phyloP scores from a whole-genome alignment of 2,113 vertebrate genomes.

The Lamprologus lemairii region DNA sequence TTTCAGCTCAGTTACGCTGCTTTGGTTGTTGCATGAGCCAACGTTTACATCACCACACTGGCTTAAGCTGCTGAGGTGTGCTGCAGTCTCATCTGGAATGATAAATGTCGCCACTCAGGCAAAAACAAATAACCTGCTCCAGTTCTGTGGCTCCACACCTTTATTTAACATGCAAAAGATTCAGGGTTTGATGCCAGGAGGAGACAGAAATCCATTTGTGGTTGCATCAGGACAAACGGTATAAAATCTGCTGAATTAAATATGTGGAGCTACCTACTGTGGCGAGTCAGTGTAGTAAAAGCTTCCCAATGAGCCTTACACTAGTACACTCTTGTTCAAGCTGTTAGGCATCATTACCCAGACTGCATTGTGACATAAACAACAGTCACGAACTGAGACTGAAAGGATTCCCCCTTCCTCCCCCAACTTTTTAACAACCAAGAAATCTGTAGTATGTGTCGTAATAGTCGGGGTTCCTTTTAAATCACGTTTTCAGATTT shows the following conservation, averaged over 20 bases:
- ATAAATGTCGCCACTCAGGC: background rate
- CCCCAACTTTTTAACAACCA: background rate
- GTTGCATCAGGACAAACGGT: background rate
- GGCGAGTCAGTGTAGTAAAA: background rate
- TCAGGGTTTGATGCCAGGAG: background rate
- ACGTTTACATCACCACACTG: accelerated
- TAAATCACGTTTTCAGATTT: background rate
- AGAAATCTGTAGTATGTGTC: background rate
- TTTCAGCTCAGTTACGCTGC: background rate
- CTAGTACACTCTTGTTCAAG: accelerated
- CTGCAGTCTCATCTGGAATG: background rate
- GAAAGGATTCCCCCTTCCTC: accelerated
- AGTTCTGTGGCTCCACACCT: background rate
- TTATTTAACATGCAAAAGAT: background rate
- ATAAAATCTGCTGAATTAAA: background rate
- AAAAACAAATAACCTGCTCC: background rate
- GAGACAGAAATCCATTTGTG: background rate
- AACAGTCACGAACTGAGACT: background rate
- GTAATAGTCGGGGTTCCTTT: accelerated
- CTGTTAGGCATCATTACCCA: background rate
- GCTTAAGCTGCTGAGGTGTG: background rate
- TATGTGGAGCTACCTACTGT: background rate
- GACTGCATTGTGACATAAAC: background rate
- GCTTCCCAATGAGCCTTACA: background rate
- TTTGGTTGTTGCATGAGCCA: background rate